Evolutionary conservation across 2,888 invertebrate species (phyloP), one percentile per base, ranked within the genome.

Genomic region (Drosophila austrosaltans): DNA sequence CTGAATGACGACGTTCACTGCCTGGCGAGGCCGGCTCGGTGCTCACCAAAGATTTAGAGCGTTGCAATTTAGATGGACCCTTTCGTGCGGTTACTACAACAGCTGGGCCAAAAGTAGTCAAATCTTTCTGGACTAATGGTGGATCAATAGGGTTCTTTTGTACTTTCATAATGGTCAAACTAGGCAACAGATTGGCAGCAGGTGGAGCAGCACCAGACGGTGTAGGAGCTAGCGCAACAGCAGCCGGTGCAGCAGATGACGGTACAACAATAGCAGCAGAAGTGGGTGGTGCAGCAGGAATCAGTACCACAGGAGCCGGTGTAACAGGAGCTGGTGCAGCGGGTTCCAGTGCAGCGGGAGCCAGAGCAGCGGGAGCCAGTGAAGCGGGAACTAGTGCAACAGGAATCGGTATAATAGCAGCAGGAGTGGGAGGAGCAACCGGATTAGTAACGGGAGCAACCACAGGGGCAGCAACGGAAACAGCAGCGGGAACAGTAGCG

Each of bases 41-140:
- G n/a, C 61, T 63, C 7, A 71, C 76, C n/a, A 87, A 62, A 0
- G 88, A 87, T 20, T 86, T 81, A 20, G 85, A 85, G 3, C 88
- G 85, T 25, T 85, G 76, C 54, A 76, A 39, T 20, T 84, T 84
- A 1, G 68, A 60, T 2, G 69, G 59, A 3, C n/a, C 59, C 12
- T 30, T 25, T 42, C 7, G 1, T 20, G 39, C 6, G 28, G 54
- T 16, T 32, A n/a, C 10, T 10, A n/a, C 6, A 20, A 32, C 12
- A 28, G 56, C 44, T 40, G 7, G 5, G 6, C 2, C 2, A 5
- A 36, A 4, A 1, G 16, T 12, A 53, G 12, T 40, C 54, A 25
- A 28, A 25, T 32, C 36, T 6, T 28, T 30, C 4, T 65, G 36
- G 1, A 12, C 8, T n/a, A 12, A 3, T 25, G 8, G 6, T 20